These are phyloP conservation scores for Leptodirus hochenwartii DNA, from an alignment of 2,888 invertebrate species.

Conservation along the genomic window DNA sequence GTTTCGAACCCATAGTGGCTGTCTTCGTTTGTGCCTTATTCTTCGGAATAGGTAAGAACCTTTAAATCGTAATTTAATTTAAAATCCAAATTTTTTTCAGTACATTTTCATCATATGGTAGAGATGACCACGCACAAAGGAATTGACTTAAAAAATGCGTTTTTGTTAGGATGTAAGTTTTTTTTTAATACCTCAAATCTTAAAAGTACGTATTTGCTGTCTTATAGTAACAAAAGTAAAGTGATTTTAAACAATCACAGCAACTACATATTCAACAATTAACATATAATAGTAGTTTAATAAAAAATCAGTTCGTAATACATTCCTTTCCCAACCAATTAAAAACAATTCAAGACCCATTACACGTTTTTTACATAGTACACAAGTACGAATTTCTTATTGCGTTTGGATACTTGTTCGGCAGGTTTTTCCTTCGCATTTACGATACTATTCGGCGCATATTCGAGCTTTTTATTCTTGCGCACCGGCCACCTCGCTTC, in stretches of 20 bases:
- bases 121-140: constrained; percentile 57
- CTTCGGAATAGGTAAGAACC: constrained; percentile 63
- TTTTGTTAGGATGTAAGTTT: constrained; percentile 53
- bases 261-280: no score
- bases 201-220: background rate
- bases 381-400: no score
- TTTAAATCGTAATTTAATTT: constrained; percentile 6
- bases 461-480: constrained; percentile 81
- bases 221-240: no score
- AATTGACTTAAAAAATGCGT: constrained; percentile 45
- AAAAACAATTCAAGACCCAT: no score
- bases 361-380: no score
- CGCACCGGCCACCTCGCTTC: constrained; percentile 82
- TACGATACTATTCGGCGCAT: constrained; percentile 85
- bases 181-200: background rate
- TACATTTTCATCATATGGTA: constrained; percentile 82
- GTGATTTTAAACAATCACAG: no score
- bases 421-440: constrained; percentile 76
- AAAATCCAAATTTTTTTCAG: constrained; percentile 29
- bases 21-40: constrained; percentile 76
- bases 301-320: no score
- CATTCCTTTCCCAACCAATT: no score
- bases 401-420: no score
- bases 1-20: constrained; percentile 53
- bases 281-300: no score